Evolutionary conservation across 2,888 invertebrate species (phyloP).

Genomic region (Acanthosepion lycidas): DNA sequence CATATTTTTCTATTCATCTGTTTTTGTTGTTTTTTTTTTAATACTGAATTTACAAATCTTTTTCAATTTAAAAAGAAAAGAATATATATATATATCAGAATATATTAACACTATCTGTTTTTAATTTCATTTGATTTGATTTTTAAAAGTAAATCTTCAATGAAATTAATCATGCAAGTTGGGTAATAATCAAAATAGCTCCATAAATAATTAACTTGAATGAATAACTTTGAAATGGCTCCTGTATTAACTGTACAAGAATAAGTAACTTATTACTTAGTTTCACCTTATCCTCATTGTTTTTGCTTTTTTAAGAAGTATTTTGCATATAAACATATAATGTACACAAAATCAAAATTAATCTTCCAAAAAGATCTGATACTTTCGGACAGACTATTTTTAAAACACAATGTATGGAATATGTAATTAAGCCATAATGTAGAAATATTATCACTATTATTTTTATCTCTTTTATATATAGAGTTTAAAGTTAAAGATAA

Average conservation of each 20-base stretch:
- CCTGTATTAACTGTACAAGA: neutral
- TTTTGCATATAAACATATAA: neutral
- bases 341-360: neutral
- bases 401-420: neutral
- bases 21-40: constrained; percentile 6
- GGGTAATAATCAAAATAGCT: neutral
- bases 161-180: constrained; percentile 33
- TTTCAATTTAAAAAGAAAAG: constrained; percentile 35
- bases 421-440: too few species aligned
- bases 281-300: neutral
- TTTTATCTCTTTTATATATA: too few species aligned
- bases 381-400: neutral
- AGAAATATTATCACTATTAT: too few species aligned
- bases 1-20: constrained; percentile 38
- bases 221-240: neutral
- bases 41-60: constrained; percentile 38
- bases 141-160: neutral
- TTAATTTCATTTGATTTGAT: constrained; percentile 2
- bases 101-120: neutral
- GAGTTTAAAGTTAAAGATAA: too few species aligned
- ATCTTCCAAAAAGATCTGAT: neutral
- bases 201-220: neutral
- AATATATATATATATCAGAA: neutral
- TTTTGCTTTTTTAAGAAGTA: neutral
- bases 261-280: neutral